Conservation (phyloP, 2,888 invertebrate genomes). For the Athalia rosae region DNA sequence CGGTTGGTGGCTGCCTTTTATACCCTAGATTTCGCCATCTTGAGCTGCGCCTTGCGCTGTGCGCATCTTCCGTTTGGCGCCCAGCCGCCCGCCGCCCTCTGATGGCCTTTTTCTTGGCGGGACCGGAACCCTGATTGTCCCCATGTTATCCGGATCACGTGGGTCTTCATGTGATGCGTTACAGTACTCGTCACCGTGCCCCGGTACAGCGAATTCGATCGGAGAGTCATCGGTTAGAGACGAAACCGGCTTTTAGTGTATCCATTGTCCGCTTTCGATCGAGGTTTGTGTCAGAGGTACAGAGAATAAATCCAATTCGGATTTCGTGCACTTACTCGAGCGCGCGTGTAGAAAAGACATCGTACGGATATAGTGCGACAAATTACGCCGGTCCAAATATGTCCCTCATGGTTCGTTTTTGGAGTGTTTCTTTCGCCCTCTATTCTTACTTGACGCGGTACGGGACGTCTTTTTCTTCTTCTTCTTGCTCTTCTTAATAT, state of each 20-base stretch:
- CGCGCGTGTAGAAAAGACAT: slow-evolving; percentile 54
- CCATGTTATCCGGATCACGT: too few species aligned
- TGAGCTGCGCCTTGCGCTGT: too few species aligned
- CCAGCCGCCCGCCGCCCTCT: too few species aligned
- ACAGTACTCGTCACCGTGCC: slow-evolving; percentile 56
- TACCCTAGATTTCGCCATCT: too few species aligned
- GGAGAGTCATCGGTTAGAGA: slow-evolving; percentile 54
- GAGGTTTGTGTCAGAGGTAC: slow-evolving; percentile 57
- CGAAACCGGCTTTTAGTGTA: slow-evolving; percentile 57
- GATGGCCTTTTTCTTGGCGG: too few species aligned
- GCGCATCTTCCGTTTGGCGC: too few species aligned
- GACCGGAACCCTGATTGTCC: too few species aligned
- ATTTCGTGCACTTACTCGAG: slow-evolving; percentile 54
- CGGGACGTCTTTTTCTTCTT: not conserved
- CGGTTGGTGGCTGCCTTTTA: too few species aligned
- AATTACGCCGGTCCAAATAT: slow-evolving; percentile 39
- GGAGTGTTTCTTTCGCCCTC: too few species aligned
- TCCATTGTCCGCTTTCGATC: slow-evolving; percentile 54
- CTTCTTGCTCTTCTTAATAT: not conserved
- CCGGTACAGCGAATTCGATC: slow-evolving; percentile 57
- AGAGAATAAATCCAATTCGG: slow-evolving; percentile 55
- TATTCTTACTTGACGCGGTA: not conserved
- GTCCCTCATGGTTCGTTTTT: not conserved
- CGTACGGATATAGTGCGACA: not conserved
- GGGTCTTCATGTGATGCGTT: too few species aligned